Evolutionary conservation across 2,797 vertebrate genomes (phyloP).

Genomic region (Gastrophryne carolinensis): DNA sequence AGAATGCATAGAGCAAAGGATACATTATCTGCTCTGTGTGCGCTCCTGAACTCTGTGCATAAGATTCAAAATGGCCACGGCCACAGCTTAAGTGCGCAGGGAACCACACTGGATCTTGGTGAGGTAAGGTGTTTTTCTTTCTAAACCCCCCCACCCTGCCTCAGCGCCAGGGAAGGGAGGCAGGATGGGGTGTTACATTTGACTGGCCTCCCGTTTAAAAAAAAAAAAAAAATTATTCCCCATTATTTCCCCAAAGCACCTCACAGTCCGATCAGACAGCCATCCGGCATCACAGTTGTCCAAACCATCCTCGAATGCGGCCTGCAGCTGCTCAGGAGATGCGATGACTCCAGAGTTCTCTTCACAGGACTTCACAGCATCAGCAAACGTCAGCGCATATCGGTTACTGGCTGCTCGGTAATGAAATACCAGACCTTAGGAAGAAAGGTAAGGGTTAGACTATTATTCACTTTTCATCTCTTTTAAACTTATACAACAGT

Average conservation of each 20-base stretch:
- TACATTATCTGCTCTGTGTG: no score
- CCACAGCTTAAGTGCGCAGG: no score
- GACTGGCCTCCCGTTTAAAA: not conserved
- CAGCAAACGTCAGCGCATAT: slow-evolving; percentile 79
- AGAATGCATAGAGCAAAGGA: no score
- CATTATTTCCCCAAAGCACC: slow-evolving; percentile 63
- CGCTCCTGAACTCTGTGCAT: no score
- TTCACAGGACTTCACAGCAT: slow-evolving; percentile 79
- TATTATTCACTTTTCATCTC: not conserved
- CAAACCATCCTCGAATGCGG: slow-evolving; percentile 89
- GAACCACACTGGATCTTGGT: no score
- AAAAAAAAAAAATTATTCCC: no score
- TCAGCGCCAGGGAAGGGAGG: no score
- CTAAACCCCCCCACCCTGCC: no score
- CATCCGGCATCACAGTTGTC: slow-evolving; percentile 96
- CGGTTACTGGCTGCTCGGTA: slow-evolving; percentile 85
- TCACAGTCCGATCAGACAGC: slow-evolving; percentile 87
- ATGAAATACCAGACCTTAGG: slow-evolving; percentile 88
- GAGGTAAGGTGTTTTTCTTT: no score
- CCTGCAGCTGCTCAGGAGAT: slow-evolving; percentile 82
- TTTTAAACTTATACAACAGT: not conserved
- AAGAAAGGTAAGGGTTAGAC: not conserved
- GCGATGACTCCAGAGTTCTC: slow-evolving; percentile 84
- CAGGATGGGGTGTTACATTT: slow-evolving; percentile 50
- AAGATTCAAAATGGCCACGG: no score